Conservation (phyloP, 2,888 invertebrate genomes). For the Stegana nigrithorax region DNA sequence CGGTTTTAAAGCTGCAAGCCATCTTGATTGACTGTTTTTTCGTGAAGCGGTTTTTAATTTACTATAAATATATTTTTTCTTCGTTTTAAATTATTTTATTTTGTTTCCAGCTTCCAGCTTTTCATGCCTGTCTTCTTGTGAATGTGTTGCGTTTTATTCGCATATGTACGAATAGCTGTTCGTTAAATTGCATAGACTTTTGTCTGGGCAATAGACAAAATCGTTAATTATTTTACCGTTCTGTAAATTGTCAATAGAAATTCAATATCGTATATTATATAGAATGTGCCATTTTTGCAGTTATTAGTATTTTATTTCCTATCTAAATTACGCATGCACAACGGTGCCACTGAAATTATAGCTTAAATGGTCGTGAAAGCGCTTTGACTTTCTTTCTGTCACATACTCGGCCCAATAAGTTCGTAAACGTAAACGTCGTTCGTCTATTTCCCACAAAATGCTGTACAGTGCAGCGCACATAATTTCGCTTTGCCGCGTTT, state of each 20-base stretch:
- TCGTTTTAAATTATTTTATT: neutral
- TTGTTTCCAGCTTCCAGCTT: neutral
- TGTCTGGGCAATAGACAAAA: too few species aligned
- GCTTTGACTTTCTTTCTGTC: slow-evolving; percentile 47
- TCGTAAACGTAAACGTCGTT: neutral
- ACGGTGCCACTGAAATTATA: neutral
- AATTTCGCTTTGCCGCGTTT: slow-evolving; percentile 39
- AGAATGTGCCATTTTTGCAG: too few species aligned
- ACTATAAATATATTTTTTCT: neutral
- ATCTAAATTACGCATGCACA: too few species aligned
- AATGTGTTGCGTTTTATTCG: too few species aligned
- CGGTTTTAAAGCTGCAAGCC: neutral
- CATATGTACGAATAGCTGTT: neutral
- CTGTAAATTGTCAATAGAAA: neutral
- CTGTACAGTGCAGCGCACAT: too few species aligned
- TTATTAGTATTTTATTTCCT: too few species aligned
- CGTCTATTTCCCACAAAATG: too few species aligned
- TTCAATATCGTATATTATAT: neutral
- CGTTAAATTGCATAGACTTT: neutral
- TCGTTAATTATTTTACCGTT: neutral
- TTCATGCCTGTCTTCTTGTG: too few species aligned
- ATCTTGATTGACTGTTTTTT: slow-evolving; percentile 9
- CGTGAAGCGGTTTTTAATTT: slow-evolving; percentile 2
- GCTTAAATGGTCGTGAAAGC: slow-evolving; percentile 44
- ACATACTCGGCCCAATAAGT: neutral